Base-by-base conservation (phyloP, 2,888 invertebrate species). In the Tricholauxania praeusta region DNA sequence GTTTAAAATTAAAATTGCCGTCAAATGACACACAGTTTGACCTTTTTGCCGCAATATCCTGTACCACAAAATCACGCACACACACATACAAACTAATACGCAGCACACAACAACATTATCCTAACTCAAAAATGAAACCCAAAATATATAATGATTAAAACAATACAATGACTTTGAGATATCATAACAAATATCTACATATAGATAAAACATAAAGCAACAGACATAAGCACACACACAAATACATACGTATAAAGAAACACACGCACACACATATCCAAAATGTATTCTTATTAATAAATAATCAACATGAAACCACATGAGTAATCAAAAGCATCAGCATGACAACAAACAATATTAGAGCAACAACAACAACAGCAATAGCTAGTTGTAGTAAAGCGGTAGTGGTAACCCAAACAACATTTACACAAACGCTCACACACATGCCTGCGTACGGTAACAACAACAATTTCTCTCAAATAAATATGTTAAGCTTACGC, bases 221-320 rank as follows among this genome's bases (percentile, higher is more conserved):
- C 70, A 74, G 39, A 67, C 72, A 71, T 66, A 74, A 66, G 75
- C 63, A 66, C 69, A 62, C 12, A 47, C 60, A 55, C 22, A n/a
- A 7, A 17, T 49, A 12, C 49, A 51, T 15, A 32, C 66, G 14
- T 4, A 59, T 19, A n/a, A 55, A 48, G 22, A 22, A 19, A 53
- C 14, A 66, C 39, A 19, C 49, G 62, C 59, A 63, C 47, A 62
- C 15, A 57, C 14, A n/a, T 39, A 64, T 63, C 39, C 53, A 59
- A 48, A 70, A 51, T 72, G 79, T 82, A 83, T 83, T 83, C 79
- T 83, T 82, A 73, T 72, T 75, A 82, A 83, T 83, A 84, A 83
- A 84, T 83, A 81, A 83, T 80, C 79, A 78, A 80, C 80, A 78
- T 80, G 78, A 79, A 78, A 74, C 80, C 83, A 78, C 81, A 80